Base-by-base conservation (phyloP, 2,888 invertebrate genomes). In the Gisinianus flammeolus region DNA sequence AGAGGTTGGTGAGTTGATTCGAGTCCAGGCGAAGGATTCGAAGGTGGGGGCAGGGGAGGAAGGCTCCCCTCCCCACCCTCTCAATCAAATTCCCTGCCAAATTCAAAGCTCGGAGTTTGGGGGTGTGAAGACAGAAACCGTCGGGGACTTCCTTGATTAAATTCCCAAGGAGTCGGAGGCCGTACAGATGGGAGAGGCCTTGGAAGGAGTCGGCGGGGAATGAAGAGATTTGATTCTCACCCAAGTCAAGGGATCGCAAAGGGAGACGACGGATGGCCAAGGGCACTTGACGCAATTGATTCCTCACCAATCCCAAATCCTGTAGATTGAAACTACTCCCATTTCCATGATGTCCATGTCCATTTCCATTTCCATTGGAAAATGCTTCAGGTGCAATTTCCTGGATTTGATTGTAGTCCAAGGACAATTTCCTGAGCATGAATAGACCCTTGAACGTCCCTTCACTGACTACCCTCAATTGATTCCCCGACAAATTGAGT, bases 151-250 rank as follows among this genome's bases (percentile, higher is more conserved):
- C 92, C 86, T 91, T 91, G 82, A 93, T 91, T 87, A 91, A 91
- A 88, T 95, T 95, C 86, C 93, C 93, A 70, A 94, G 93, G 74
- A 95, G 88, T 67, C 94, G 90, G 78, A 96, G 88, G 22, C 93
- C 92, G 85, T 92, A 92, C 64, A 96, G 89, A 85, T 92, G 91
- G 85, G 91, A 90, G 83, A 95, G 88, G 5, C 93, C 93, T 85
- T 90, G 90, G 85, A 95, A 93, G 71, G 93, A 91, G 79, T 91
- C 89, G 86, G 92, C 92, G 78, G 90, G 90, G 77, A 96, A 90
- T 83, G 89, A 89, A 82, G 91, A 90, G 86, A 96, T 92, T 85
- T 90, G 90, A 88, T 95, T 96, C 88, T 93, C 93, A 70, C 93
- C 93, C 85, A 95, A 89, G 88, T 94, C 93, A 79, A 95, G 88